Evolutionary conservation across 2,888 invertebrate species (phyloP), one percentile per base, ranked within the genome.

Genomic region (Diogma glabrata): DNA sequence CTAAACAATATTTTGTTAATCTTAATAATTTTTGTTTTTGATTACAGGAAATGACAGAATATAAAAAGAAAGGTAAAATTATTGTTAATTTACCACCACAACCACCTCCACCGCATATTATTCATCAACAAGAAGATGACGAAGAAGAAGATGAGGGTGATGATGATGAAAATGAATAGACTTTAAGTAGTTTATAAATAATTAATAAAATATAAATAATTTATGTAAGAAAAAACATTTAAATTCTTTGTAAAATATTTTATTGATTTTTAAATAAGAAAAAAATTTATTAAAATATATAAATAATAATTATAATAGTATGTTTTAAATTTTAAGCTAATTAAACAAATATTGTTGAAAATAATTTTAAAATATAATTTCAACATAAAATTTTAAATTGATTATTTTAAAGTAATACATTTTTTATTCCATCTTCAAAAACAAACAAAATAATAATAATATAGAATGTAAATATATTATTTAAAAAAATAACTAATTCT

Each of bases 131-230:
- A 38, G 49, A 53, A 43, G 66, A 69, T 58, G 70, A 66, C 53
- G 70, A 69, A 54, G 69, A 69, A 47, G 70, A 69, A 53, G 69
- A 67, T 52, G 70, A 70, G 51, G 69, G 63, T 53, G 69, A 69
- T 58, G 70, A 67, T 58, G 69, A 70, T 58, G 69, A 70, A 57
- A 68, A 69, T 65, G 69, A 69, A 64, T 69, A 69, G 68, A 64
- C 64, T 60, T 67, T 52, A 53, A 50, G 45, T 48, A 30, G 48
- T 30, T 30, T 20, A 26, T 36, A 43, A 51, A 50, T 9, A 22
- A 45, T 45, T 22, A 9, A 24, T 46, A 46, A 46, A 24, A 24
- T 46, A 46, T 24, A 24, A 46, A 24, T 22, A 24, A 46, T 16
- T n/a, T n/a, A n/a, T n/a, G 14, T 16, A 46, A 46, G 16, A 46